A percentile compares a stretch with the other conserved stretches of the same genome.
phyloP scores from a whole-genome alignment of 2,888 invertebrate species.

The Alcis repandata region DNA sequence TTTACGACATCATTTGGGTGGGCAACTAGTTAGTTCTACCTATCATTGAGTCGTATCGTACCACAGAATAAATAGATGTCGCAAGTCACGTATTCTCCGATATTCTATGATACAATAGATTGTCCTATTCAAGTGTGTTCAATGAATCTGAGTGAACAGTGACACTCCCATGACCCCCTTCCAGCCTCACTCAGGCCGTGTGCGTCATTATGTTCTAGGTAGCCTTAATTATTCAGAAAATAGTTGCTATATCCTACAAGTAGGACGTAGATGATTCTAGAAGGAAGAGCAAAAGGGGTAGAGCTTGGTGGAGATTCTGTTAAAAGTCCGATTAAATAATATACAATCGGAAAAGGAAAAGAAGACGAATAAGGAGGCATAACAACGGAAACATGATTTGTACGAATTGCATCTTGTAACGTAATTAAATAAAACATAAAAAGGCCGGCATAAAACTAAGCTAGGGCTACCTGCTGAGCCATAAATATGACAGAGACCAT shows the following conservation, averaged over 20 bases:
- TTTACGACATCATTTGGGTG: too few species aligned
- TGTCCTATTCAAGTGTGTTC: conserved; percentile 21
- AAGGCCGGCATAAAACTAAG: too few species aligned
- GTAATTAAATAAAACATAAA: too few species aligned
- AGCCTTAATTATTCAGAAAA: neutral
- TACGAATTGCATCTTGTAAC: too few species aligned
- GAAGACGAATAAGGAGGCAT: too few species aligned
- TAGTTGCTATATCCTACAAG: neutral
- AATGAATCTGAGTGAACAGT: conserved; percentile 15
- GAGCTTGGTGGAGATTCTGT: neutral
- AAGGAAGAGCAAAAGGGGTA: neutral
- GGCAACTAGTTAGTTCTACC: neutral
- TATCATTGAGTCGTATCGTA: conserved; percentile 1
- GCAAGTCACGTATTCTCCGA: neutral
- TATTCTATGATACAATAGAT: conserved; percentile 26
- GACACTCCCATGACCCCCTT: conserved; percentile 45
- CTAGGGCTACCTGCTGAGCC: too few species aligned
- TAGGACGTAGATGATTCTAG: conserved; percentile 2
- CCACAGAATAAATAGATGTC: neutral
- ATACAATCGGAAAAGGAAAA: too few species aligned
- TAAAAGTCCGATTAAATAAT: too few species aligned
- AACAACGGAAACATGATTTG: too few species aligned
- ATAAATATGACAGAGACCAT: too few species aligned
- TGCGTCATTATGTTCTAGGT: conserved; percentile 26
- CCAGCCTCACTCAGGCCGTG: conserved; percentile 24